phyloP scores from a whole-genome alignment of 1,140 invertebrate species.

The Penaeus chinensis region DNA sequence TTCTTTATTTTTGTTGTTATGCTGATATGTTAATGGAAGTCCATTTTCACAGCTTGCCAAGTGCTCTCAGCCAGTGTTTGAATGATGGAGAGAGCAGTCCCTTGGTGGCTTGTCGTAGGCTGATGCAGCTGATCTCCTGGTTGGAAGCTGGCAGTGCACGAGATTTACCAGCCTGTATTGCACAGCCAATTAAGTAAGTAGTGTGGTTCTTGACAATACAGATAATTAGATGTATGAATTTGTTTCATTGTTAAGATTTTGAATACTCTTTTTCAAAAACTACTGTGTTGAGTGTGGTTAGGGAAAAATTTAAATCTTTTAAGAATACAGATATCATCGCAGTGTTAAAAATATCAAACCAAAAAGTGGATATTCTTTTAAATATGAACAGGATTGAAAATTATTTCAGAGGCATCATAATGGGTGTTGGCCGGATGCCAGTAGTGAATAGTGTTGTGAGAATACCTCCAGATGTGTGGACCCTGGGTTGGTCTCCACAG shows the following conservation, averaged over 20 bases:
- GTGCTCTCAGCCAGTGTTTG: conserved; percentile 29
- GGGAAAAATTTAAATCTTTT: too few relatives aligned
- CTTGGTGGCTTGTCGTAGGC: conserved; percentile 39
- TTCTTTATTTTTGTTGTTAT: not conserved
- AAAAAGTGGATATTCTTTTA: too few relatives aligned
- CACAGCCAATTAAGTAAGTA: conserved; percentile 46
- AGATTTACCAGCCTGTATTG: conserved; percentile 28
- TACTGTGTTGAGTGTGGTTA: too few relatives aligned
- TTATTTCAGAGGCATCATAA: conserved; percentile 68
- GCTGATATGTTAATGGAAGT: not conserved
- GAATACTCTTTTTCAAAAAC: not conserved
- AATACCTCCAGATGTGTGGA: conserved; percentile 78
- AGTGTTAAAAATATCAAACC: too few relatives aligned
- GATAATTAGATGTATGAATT: not conserved
- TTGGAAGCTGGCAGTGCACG: conserved; percentile 39
- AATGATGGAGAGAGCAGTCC: conserved; percentile 45
- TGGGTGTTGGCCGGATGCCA: conserved; percentile 74
- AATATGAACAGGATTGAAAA: not conserved
- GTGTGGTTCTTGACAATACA: not conserved
- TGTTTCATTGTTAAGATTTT: not conserved
- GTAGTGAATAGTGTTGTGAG: conserved; percentile 76
- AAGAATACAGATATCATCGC: too few relatives aligned
- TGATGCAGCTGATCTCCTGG: conserved; percentile 53
- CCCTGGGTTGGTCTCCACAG: conserved; percentile 73
- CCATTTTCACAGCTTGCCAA: conserved; percentile 37